Evolutionary conservation across 1,140 invertebrate genomes (phyloP).

Genomic region (Bicyclus anynana): DNA sequence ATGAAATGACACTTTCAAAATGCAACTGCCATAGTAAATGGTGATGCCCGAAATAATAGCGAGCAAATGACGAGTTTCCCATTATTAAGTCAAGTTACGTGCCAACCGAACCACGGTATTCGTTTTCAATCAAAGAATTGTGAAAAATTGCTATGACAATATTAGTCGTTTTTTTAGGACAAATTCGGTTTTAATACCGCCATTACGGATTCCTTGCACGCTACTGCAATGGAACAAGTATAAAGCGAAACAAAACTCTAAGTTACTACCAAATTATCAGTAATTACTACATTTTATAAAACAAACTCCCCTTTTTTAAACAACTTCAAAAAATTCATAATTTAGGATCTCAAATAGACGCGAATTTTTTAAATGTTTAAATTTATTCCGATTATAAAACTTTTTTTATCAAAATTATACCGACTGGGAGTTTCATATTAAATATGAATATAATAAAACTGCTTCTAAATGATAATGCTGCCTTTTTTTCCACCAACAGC

Average conservation of each 20-base stretch:
- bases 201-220: slow-evolving; percentile 15
- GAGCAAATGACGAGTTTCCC: slow-evolving; percentile 48
- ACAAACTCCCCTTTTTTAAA: no score
- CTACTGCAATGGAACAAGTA: slow-evolving; percentile 9
- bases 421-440: no score
- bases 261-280: background rate
- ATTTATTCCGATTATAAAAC: no score
- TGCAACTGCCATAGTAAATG: slow-evolving; percentile 45
- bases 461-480: no score
- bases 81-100: slow-evolving; percentile 40
- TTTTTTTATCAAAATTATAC: no score
- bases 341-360: no score
- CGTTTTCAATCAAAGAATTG: slow-evolving; percentile 30
- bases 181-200: slow-evolving; percentile 19
- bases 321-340: no score
- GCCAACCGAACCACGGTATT: slow-evolving; percentile 30
- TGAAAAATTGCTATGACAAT: slow-evolving; percentile 22
- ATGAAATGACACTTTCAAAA: slow-evolving; percentile 44
- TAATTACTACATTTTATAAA: background rate
- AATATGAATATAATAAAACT: no score
- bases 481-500: no score
- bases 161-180: slow-evolving; percentile 21
- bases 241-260: background rate
- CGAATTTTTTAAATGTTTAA: no score
- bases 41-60: slow-evolving; percentile 43